Evolutionary conservation across 2,113 vertebrate species (phyloP).

Genomic region (Strigops habroptila): DNA sequence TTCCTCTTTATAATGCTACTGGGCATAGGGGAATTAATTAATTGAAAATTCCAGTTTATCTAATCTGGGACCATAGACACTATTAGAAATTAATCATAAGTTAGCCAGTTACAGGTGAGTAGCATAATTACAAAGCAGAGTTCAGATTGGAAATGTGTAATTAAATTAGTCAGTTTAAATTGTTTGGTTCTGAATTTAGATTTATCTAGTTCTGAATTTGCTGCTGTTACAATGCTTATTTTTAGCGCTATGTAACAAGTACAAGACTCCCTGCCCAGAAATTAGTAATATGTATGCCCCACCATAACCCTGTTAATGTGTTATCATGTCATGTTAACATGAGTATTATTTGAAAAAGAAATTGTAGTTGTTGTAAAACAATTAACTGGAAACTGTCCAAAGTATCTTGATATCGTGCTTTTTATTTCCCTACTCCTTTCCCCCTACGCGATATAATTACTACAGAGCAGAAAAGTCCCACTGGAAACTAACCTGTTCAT

Average conservation of each 20-base stretch:
- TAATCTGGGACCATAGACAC: not conserved
- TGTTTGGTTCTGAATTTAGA: slow-evolving; percentile 9
- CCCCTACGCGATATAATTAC: not conserved
- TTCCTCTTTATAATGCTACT: not conserved
- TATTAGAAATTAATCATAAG: slow-evolving; percentile 31
- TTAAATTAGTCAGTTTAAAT: slow-evolving; percentile 18
- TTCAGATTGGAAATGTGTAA: slow-evolving; percentile 4
- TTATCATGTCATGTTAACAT: not conserved
- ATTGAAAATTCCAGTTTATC: slow-evolving; percentile 16
- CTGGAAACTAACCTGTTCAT: slow-evolving; percentile 86
- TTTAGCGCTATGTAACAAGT: not conserved
- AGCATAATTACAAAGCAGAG: slow-evolving; percentile 15
- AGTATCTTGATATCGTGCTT: not conserved
- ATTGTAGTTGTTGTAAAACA: not conserved
- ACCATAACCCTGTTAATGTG: not conserved
- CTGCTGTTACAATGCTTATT: not conserved
- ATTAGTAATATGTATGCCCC: not conserved
- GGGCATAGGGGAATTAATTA: slow-evolving; percentile 7
- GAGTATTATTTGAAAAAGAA: not conserved
- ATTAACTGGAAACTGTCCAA: not conserved
- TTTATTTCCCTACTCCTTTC: not conserved
- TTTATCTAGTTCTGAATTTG: not conserved
- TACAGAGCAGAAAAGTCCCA: slow-evolving; percentile 72
- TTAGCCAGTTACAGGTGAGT: slow-evolving; percentile 36
- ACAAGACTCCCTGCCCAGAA: not conserved